Percentiles rank a stretch among this genome's conserved stretches.
Conservation (phyloP, 1,140 invertebrate genomes). For the Penaeus indicus region DNA sequence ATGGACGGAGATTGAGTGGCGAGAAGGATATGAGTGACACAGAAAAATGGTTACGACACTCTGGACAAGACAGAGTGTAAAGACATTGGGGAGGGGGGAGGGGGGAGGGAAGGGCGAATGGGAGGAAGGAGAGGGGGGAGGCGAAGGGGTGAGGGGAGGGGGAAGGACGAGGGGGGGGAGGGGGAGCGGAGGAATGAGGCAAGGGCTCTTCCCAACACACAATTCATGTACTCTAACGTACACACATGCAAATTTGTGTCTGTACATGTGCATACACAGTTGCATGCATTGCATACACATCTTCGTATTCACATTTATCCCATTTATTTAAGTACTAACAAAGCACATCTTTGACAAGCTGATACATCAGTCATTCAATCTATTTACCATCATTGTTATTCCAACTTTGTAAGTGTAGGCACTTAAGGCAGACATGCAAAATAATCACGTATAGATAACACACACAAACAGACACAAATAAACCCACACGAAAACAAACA, state of each 20-base stretch:
- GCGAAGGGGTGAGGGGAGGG: neutral
- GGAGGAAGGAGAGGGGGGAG: neutral
- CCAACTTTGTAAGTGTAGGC: neutral
- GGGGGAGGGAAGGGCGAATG: neutral
- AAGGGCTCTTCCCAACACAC: neutral
- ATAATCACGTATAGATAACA: neutral
- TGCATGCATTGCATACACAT: no score
- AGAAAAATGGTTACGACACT: constrained; percentile 50
- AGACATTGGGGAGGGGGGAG: neutral
- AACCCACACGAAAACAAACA: neutral
- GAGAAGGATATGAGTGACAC: constrained; percentile 42
- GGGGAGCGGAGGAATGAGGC: neutral
- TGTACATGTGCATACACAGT: no score
- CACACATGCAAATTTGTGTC: no score
- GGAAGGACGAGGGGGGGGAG: neutral
- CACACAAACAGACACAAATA: neutral
- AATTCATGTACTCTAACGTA: no score
- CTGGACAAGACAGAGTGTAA: constrained; percentile 35
- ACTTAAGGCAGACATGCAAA: neutral
- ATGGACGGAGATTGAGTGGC: constrained; percentile 57
- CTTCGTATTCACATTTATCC: no score
- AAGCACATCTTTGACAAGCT: no score
- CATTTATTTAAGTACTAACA: no score
- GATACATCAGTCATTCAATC: no score
- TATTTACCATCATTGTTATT: neutral